Base-by-base conservation (phyloP, 2,888 invertebrate genomes). In the Perizoma flavofasciatum region DNA sequence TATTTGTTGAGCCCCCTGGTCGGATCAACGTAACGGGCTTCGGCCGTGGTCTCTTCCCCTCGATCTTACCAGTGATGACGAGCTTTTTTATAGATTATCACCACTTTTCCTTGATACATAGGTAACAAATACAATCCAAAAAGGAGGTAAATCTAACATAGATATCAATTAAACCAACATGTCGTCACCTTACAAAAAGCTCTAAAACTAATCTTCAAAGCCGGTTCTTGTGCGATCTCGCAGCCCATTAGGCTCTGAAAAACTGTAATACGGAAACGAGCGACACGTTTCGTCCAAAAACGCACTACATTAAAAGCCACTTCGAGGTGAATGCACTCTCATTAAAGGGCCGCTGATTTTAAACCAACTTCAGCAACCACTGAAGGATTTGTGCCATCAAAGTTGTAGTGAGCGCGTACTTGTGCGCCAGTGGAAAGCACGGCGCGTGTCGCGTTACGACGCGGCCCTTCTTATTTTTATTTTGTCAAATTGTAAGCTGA, bases 401-500 rank as follows among this genome's bases (percentile, higher is more conserved):
- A 7, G 6, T 37, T 4, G 11, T 5, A 6, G 32, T n/a, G 9
- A 4, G n/a, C 32, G 9, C 11, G 34, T 32, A 6, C 8, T 6
- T 6, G 37, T 5, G 35, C 58, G 9, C 58, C 58, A 33, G 55
- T 59, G 58, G 48, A 55, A 22, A 51, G 58, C 55, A 11, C 32
- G 32, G 75, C 68, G 66, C 73, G 78, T 84, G 85, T 84, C 83
- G 78, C 82, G 78, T 81, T 81, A 82, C 80, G 74, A 72, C 68
- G 71, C 68, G 77, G 85, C 85, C 88, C 86, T 85, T 82, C 85
- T 86, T 89, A 89, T 89, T 91, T 91, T 88, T 89, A 88, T 90
- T 90, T 90, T 89, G 90, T 91, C 88, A 91, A 91, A 91, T 91
- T 88, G 90, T 90, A 90, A 83, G 67, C 91, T 89, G 89, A 90